Evolutionary conservation across 2,888 invertebrate species (phyloP), one percentile per base, ranked within the genome.

Genomic region (Tenthredo mesomela): DNA sequence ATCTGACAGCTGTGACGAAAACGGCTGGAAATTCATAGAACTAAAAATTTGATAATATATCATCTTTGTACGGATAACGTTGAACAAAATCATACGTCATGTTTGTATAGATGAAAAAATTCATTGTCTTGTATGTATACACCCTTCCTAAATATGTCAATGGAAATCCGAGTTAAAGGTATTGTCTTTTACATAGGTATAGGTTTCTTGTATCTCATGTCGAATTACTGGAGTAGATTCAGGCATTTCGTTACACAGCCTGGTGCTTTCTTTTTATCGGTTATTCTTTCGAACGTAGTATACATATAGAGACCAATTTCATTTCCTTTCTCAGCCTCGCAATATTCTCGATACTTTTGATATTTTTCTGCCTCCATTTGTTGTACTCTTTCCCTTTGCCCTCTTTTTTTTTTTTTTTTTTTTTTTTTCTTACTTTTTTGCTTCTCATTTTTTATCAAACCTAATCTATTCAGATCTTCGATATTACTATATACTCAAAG

Each of bases 281-380:
- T 61, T 61, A 61, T 61, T 61, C 25, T 61, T 61, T 61, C 61
- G 25, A 61, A 61, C 25, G 61, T 61, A n/a, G n/a, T n/a, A n/a
- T n/a, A n/a, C n/a, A 61, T 61, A 33, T 10, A 67, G 29, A 18
- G 67, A 33, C 33, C 33, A 33, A 67, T 67, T 67, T 67, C 67
- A 67, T 67, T 67, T 67, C 33, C 33, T 67, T 67, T 61, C 7
- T 67, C 33, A 67, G 33, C 12, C 67, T 67, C 33, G 18, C 67
- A 67, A 67, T 67, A 67, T 33, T 67, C 67, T 18, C 33, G 12
- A 67, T 33, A 33, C 33, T 67, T 67, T 67, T 67, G 29, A 67
- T 67, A 67, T 67, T 67, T 67, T 33, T 15, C 29, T 67, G 18
- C 21, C 33, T 67, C 18, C 67, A 33, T 67, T 67, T 67, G 29